Evolutionary conservation across 2,113 vertebrate species (phyloP).

Genomic region (Gymnarchus niloticus): DNA sequence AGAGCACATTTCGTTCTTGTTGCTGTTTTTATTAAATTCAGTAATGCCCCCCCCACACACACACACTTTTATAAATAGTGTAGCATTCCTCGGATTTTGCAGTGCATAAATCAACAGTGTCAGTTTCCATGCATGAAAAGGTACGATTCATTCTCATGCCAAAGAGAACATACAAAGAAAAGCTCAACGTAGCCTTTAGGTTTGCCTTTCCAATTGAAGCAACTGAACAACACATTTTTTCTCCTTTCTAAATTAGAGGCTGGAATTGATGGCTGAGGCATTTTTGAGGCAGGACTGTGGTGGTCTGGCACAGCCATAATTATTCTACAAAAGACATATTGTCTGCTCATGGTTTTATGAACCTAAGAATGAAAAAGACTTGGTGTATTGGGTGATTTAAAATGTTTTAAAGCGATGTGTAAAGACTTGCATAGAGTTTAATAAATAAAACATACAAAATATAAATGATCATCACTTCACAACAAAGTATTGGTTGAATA

Average conservation of each 20-base stretch:
- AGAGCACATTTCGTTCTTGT: background rate
- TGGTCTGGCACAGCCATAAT: background rate
- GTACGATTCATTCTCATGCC: background rate
- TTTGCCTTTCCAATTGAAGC: background rate
- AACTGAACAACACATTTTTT: background rate
- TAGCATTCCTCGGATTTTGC: background rate
- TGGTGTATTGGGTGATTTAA: too few relatives aligned
- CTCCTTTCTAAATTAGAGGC: background rate
- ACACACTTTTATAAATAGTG: background rate
- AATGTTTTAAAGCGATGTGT: background rate
- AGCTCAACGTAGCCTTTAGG: background rate
- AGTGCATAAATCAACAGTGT: background rate
- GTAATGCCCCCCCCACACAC: background rate
- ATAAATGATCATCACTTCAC: background rate
- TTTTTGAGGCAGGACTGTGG: background rate
- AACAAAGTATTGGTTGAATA: background rate
- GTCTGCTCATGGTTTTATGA: background rate
- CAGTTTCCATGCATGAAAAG: constrained; percentile 17
- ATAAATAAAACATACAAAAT: too few relatives aligned
- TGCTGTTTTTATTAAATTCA: background rate
- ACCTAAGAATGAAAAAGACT: background rate
- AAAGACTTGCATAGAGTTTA: background rate
- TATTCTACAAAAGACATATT: background rate
- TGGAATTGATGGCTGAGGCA: background rate
- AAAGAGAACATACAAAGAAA: background rate